Conservation (phyloP, 2,113 vertebrate genomes). For the Ceratotherium simum region DNA sequence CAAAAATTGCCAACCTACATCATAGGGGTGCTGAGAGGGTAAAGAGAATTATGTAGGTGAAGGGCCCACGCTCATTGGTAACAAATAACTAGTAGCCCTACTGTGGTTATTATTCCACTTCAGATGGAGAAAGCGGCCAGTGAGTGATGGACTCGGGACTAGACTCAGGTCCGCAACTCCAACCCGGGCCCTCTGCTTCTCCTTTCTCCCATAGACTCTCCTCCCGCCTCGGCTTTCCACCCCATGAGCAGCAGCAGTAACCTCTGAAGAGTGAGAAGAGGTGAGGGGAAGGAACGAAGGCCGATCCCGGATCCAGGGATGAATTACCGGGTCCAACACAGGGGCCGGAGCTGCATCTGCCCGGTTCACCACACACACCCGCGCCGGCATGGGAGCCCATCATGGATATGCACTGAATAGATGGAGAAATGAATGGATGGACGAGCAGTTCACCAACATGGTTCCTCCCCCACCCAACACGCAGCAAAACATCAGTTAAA, state of each 20-base stretch:
- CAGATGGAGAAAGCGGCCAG: not conserved
- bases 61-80: not conserved
- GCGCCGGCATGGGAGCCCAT: no score
- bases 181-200: not conserved
- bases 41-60: not conserved
- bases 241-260: no score
- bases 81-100: not conserved
- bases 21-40: not conserved
- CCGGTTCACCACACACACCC: not conserved
- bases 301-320: no score
- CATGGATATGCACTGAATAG: no score
- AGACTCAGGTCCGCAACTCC: not conserved
- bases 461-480: not conserved
- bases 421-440: not conserved
- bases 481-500: not conserved
- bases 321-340: not conserved
- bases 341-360: rapidly evolving
- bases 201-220: rapidly evolving
- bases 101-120: not conserved
- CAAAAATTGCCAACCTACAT: not conserved
- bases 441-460: not conserved
- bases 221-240: not conserved
- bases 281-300: not conserved
- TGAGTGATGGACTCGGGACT: not conserved
- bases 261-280: not conserved